Evolutionary conservation across 64 coral and sea anemone genomes (phyloP), one percentile per base, ranked within the genome.

Genomic region (Exaiptasia diaphana): DNA sequence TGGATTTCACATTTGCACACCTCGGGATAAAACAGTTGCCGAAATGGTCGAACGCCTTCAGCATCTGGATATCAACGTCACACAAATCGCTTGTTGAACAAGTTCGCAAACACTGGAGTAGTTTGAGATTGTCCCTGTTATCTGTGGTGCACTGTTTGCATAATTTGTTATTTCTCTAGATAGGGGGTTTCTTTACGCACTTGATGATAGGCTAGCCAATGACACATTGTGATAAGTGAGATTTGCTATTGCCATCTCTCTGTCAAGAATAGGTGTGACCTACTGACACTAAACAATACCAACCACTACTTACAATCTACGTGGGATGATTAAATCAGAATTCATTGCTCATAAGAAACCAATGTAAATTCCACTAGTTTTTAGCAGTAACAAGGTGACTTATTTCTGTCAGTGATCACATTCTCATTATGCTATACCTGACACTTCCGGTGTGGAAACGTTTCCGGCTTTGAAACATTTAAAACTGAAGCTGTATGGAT

Each of bases 101-200:
- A n/a, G n/a, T n/a, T n/a, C n/a, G n/a, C n/a, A n/a, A n/a, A n/a
- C n/a, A n/a, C n/a, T n/a, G n/a, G n/a, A n/a, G n/a, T n/a, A n/a
- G n/a, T n/a, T n/a, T n/a, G n/a, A n/a, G n/a, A n/a, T n/a, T n/a
- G n/a, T n/a, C n/a, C n/a, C n/a, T n/a, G n/a, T n/a, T n/a, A n/a
- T n/a, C n/a, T 35, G 20, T 65, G 61, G 30, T 65, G 61, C 13
- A 35, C 21, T 65, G 61, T 65, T 65, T 65, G 33, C 30, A 28
- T 65, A 65, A 65, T 65, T 65, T 65, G 61, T 65, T 65, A 35
- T 65, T 65, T 35, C 30, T 65, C 61, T 28, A 65, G 30, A 65
- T 65, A 65, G 61, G 61, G 61, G 61, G 61, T 65, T 35, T 35
- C 32, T 65, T 35, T 32, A 65, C 30, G 61, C 38, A 65, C 61